Evolutionary conservation across 2,888 invertebrate genomes (phyloP), one percentile per base, ranked within the genome.

Genomic region (Agonopterix arenella): DNA sequence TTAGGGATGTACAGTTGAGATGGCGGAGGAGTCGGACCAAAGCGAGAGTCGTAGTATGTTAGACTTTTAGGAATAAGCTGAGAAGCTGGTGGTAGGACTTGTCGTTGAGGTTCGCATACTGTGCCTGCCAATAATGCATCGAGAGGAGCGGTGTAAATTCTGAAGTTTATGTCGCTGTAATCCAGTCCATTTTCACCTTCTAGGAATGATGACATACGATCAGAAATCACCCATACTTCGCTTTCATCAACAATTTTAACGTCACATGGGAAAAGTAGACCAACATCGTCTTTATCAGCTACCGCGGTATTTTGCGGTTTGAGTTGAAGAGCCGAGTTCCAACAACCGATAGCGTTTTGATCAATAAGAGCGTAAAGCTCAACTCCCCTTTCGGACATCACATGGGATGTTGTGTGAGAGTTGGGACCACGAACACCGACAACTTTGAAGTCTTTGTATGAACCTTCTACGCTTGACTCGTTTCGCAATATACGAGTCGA

Each of bases 261-360:
- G 66, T 96, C 96, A 59, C 93, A 90, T 0, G 96, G 96, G 71
- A 96, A 96, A 28, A 95, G 92, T 36, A 96, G 80, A 8, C 92
- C 93, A 0, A 91, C 91, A 67, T 95, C 94, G 66, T 96, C 95
- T 56, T 91, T 92, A 59, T 95, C 96, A 1, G 93, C 92, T 5
- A 95, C 73, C 10, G 90, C 95, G 28, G 93, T 91, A 68, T 93
- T 93, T 54, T 92, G 90, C 0, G 93, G 90, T 11, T 90, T 84
- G 59, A 93, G 93, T 0, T 93, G 92, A 52, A 92, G 80, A 8
- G 90, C 86, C 0, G 92, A 92, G 61, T 94, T 94, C 95, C 96
- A 96, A 70, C 96, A 96, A 1, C 95, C 96, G 5, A 96, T 90
- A 0, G 94, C 94, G 66, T 96, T 96, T 69, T 93, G 93, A 71